phyloP scores from a whole-genome alignment of 2,113 vertebrate species.

The Boleophthalmus pectinirostris region DNA sequence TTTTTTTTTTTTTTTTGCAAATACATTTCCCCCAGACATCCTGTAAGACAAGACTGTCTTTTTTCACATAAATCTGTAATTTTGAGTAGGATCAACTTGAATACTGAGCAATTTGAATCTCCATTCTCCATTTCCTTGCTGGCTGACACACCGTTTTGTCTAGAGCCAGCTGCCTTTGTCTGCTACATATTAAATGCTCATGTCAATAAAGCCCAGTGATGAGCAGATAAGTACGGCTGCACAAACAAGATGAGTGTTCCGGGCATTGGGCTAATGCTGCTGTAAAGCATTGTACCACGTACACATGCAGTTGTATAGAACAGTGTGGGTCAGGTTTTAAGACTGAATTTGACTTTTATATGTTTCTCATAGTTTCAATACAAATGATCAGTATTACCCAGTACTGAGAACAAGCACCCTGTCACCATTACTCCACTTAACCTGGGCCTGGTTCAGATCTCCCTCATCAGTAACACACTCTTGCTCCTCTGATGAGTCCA shows the following conservation, averaged over 20 bases:
- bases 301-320: no score
- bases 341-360: no score
- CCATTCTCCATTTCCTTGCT: background rate
- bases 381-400: no score
- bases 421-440: no score
- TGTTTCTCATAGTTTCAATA: no score
- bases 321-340: no score
- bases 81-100: background rate
- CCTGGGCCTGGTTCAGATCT: background rate
- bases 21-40: no score
- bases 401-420: no score
- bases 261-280: background rate
- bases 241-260: conserved; percentile 9
- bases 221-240: background rate
- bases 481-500: background rate
- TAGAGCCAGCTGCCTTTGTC: background rate
- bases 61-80: no score
- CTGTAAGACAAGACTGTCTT: no score
- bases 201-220: background rate
- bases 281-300: no score
- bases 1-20: no score
- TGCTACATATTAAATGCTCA: conserved; percentile 2
- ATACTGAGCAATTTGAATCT: background rate
- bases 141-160: background rate
- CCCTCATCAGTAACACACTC: background rate